These are phyloP conservation scores for Anarsia innoxiella DNA, from an alignment of 2,888 invertebrate species.

Conservation along the genomic window DNA sequence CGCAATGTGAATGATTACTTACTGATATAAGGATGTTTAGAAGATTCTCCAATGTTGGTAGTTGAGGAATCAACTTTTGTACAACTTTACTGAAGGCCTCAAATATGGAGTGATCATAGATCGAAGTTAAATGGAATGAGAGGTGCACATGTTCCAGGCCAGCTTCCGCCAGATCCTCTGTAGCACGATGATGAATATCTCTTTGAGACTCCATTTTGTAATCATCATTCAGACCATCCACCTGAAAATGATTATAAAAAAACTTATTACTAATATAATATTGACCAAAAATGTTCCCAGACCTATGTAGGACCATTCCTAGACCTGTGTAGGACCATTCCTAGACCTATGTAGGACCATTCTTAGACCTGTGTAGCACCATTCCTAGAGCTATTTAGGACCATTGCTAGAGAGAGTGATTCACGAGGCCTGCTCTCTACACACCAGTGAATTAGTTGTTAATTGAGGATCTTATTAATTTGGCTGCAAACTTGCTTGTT, in stretches of 20 bases:
- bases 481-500: no score
- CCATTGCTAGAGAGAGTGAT: no score
- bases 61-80: conserved; percentile 97
- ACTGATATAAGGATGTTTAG: conserved; percentile 98
- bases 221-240: conserved; percentile 98
- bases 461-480: no score
- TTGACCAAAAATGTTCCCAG: no score
- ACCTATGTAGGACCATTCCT: no score
- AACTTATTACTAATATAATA: no score
- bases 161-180: conserved; percentile 93
- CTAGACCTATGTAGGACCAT: no score
- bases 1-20: conserved; percentile 56
- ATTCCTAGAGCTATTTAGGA: no score
- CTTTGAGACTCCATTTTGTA: conserved; percentile 99
- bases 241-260: conserved; percentile 65
- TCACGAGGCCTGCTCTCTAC: no score
- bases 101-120: conserved; percentile 99
- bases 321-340: no score
- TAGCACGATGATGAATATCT: conserved; percentile 97
- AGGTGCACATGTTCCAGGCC: conserved; percentile 91
- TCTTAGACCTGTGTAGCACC: no score
- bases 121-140: conserved; percentile 97
- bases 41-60: conserved; percentile 97
- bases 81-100: conserved; percentile 99
- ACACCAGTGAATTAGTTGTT: no score